Percentiles rank a stretch among this genome's conserved stretches.
Conservation (phyloP, 2,113 vertebrate species). For the Parotia lawesii region DNA sequence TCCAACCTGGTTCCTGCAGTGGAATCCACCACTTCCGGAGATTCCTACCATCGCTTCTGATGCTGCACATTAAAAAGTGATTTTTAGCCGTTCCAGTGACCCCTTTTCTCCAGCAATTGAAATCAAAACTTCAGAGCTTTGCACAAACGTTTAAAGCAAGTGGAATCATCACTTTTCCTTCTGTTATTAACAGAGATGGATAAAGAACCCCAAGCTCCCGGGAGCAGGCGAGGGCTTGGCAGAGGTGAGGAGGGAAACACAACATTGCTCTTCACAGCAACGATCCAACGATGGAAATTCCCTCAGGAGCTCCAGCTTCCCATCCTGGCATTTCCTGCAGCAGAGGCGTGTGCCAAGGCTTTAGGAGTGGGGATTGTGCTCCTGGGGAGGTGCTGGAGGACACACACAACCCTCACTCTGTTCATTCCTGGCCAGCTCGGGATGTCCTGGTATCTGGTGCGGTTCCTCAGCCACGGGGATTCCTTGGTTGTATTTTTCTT, state of each 20-base stretch:
- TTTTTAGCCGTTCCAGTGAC: background rate
- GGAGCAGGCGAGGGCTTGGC: background rate
- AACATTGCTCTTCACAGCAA: background rate
- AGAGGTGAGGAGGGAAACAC: background rate
- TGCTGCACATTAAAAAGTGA: background rate
- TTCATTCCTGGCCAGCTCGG: background rate
- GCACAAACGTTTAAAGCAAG: background rate
- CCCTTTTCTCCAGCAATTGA: background rate
- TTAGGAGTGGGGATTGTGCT: fast-evolving
- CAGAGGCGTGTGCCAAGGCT: background rate
- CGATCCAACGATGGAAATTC: background rate
- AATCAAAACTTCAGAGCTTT: background rate
- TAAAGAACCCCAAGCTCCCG: background rate
- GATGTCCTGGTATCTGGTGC: background rate
- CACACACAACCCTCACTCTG: background rate
- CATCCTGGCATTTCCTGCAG: background rate
- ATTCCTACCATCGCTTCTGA: background rate
- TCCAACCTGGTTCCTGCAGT: background rate
- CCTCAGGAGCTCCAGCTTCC: background rate
- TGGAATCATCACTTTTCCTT: background rate
- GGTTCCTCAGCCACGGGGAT: background rate
- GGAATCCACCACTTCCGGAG: background rate
- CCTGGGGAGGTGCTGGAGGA: background rate
- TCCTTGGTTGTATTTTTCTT: background rate
- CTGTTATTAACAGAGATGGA: background rate